These are phyloP conservation scores for Leptinotarsa texana DNA, from an alignment of 1,140 invertebrate genomes.

Conservation along the genomic window DNA sequence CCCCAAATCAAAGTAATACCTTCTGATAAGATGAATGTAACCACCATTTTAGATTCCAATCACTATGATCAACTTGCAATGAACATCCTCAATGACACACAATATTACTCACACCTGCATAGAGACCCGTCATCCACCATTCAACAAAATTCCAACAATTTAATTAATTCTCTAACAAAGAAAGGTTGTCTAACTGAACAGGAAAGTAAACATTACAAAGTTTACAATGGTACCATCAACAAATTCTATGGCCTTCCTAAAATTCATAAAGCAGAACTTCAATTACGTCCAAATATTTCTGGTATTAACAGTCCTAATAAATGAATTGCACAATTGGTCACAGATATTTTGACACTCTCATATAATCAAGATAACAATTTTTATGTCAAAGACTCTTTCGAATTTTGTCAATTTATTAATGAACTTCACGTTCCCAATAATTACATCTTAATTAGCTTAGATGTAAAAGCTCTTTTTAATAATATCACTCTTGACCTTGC, in stretches of 20 bases:
- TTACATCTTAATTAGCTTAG: neutral
- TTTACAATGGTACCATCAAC: constrained; percentile 1
- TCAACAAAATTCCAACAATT: constrained; percentile 1
- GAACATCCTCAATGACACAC: constrained; percentile 11
- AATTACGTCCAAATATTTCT: neutral
- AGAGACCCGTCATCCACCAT: constrained; percentile 9
- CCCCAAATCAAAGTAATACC: constrained; percentile 1
- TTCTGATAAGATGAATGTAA: constrained; percentile 16
- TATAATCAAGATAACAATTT: neutral
- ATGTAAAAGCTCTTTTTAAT: neutral
- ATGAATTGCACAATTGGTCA: constrained; percentile 3
- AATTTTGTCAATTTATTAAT: constrained; percentile 7
- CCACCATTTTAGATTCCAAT: neutral
- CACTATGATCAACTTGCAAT: neutral
- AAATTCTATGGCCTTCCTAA: neutral
- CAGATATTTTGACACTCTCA: neutral
- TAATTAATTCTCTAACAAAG: neutral
- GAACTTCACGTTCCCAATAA: neutral
- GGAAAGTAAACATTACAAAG: neutral
- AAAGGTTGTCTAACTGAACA: neutral
- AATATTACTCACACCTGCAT: neutral
- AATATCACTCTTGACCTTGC: neutral
- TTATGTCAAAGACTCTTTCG: neutral
- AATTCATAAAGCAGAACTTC: constrained; percentile 7
- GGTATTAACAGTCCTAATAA: neutral